Evolutionary conservation across 2,888 invertebrate species (phyloP), one percentile per base, ranked within the genome.

Genomic region (Onchidella celtica): DNA sequence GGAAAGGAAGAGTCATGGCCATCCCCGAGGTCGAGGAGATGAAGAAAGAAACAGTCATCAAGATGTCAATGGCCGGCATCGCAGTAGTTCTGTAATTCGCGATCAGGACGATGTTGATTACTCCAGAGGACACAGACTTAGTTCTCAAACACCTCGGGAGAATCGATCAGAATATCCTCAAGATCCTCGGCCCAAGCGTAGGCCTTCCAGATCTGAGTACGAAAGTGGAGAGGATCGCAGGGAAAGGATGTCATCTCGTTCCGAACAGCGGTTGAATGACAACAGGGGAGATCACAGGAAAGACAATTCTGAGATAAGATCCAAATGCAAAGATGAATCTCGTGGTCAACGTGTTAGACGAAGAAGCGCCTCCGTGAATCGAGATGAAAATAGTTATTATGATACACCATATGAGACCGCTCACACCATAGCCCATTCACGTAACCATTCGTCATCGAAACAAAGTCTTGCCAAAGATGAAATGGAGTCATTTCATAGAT

Each of bases 241-340:
- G 21, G 47, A 47, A 14, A 3, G 29, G 21, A 14, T 21, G 14
- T 14, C 63, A n/a, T 24, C n/a, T n/a, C n/a, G n/a, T n/a, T n/a
- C n/a, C n/a, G n/a, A n/a, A n/a, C n/a, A n/a, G n/a, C n/a, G n/a
- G n/a, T 2, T 32, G 55, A 6, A 17, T 47, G 32, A 3, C 47
- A 32, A 70, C 14, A 14, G 11, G 55, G 55, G 17, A 55, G 14
- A 47, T 14, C 14, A 55, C n/a, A 17, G 4, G 1, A 70, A 17
- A 70, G 70, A 70, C 29, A 29, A n/a, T 29, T 29, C 9, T 55
- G 70, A 70, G 55, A 29, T 27, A 2, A 29, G 70, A 70, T 47
- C 47, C 29, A 70, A 1, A 29, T 17, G 11, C 17, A 21, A 3
- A 9, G 32, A 29, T 32, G 55, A 55, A 55, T 32, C 17, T 6